A percentile compares a stretch with the other conserved stretches of the same genome.
These are phyloP conservation scores for Dolichotis patagonum DNA, from an alignment of 2,113 vertebrate species.

Conservation along the genomic window DNA sequence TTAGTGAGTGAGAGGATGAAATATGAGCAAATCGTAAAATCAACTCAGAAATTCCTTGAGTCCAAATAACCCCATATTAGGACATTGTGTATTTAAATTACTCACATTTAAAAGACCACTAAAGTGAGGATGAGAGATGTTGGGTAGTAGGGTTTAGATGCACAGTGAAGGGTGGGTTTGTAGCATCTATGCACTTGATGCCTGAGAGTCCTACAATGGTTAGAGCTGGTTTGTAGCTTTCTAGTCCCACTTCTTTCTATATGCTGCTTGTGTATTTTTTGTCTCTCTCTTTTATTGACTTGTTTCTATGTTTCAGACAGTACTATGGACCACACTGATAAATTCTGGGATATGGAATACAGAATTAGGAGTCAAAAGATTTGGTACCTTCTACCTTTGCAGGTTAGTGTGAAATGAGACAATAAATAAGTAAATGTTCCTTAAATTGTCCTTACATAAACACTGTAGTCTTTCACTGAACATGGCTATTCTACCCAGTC, in stretches of 20 bases:
- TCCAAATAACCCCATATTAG: neutral
- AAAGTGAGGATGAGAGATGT: neutral
- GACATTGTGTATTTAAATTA: neutral
- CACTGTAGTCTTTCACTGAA: neutral
- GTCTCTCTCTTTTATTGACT: neutral
- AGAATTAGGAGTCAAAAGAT: neutral
- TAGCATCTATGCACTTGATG: neutral
- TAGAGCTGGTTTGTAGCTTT: neutral
- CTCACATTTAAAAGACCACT: neutral
- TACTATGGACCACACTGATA: neutral
- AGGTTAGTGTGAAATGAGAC: neutral
- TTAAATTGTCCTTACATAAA: neutral
- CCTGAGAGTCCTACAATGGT: neutral
- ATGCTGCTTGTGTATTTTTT: neutral
- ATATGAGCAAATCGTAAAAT: neutral
- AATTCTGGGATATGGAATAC: neutral
- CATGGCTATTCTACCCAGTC: neutral
- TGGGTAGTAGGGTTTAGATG: too few relatives aligned
- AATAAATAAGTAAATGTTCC: neutral
- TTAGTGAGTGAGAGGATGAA: neutral
- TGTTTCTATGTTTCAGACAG: neutral
- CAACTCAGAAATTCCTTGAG: neutral
- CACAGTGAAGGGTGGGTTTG: neutral
- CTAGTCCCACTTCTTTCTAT: neutral
- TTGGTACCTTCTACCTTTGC: neutral